Conservation (phyloP, 2,888 invertebrate genomes). For the Epinotia brunnichana region DNA sequence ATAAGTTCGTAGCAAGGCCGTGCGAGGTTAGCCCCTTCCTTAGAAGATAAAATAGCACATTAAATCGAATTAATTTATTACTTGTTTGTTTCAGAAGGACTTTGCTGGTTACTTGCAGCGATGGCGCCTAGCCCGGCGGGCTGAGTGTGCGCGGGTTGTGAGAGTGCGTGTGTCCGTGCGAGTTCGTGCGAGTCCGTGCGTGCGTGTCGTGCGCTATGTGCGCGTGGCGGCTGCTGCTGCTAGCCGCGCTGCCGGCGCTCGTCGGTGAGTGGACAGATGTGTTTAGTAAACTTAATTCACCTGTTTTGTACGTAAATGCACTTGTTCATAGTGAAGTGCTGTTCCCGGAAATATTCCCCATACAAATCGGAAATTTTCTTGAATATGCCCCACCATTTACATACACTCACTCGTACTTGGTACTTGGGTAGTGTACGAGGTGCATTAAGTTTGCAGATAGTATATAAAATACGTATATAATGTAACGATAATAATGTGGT, state of each 20-base stretch:
- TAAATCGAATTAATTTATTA: background rate
- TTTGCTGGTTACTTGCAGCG: background rate
- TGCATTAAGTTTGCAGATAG: too few species aligned
- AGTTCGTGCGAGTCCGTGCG: conserved; percentile 11
- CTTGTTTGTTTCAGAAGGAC: conserved; percentile 17
- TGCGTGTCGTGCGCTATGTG: conserved; percentile 48
- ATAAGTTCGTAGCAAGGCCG: background rate
- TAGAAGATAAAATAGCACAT: background rate
- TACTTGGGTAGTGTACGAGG: too few species aligned
- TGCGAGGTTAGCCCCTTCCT: background rate
- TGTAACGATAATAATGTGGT: too few species aligned
- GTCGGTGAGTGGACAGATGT: conserved; percentile 61
- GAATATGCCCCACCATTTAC: too few species aligned
- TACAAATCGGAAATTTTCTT: too few species aligned
- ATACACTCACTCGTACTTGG: too few species aligned
- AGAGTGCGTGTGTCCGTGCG: conserved; percentile 6
- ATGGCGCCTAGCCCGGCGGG: conserved; percentile 21
- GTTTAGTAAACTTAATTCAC: too few species aligned
- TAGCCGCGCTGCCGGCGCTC: conserved; percentile 64
- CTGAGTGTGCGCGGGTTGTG: conserved; percentile 24
- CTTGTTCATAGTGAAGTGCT: background rate
- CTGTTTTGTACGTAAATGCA: too few species aligned
- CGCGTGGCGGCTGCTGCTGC: conserved; percentile 58
- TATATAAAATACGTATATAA: too few species aligned
- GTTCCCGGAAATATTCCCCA: too few species aligned